Base-by-base conservation (phyloP, 2,888 invertebrate species). In the Galerucella calmariensis region DNA sequence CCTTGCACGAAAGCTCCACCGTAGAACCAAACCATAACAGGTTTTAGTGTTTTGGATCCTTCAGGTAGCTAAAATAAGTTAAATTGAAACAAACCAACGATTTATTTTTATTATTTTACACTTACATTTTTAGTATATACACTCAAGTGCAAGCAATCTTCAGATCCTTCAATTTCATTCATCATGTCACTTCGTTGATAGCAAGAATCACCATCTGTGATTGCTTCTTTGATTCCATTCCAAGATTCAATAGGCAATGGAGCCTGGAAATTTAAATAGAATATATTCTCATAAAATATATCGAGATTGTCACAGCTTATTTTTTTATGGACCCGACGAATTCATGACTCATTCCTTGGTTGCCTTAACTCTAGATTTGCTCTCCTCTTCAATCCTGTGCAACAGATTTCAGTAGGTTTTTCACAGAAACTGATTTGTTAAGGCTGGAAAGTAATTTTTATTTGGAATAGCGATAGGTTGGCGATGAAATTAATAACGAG, bases 1-100 rank as follows among this genome's bases (percentile, higher is more conserved):
- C 87, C 87, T 24, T 78, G 73, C 1, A 81, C 78, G 74, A 86
- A 88, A 10, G 81, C 86, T 41, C 88, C 88, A 8, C 88, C 88
- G 75, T 87, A 86, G 44, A 88, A 85, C 84, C 85, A 88, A 4
- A 88, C 83, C 87, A 88, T 87, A 1, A 88, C 87, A 5, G 87
- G 86, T 74, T 84, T 85, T 8, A 68, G 48, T 12, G 41, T 48
- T 10, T 71, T 68, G n/a, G 67, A 69, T 16, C 65, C 73, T 63
- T 62, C 48, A n/a, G 77, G 75, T 10, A 79, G 51, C 78, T 79
- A 24, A 56, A 74, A 77, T 65, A 27, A 65, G 56, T 63, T 27
- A 0, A 24, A 44, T 8, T 10, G 20, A 4, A 46, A 44, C 24
- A n/a, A 11, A 2, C 16, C 1, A 59, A 20, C 20, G 12, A 41